Base-by-base conservation (phyloP, 2,113 vertebrate genomes). In the Gopherus flavomarginatus region DNA sequence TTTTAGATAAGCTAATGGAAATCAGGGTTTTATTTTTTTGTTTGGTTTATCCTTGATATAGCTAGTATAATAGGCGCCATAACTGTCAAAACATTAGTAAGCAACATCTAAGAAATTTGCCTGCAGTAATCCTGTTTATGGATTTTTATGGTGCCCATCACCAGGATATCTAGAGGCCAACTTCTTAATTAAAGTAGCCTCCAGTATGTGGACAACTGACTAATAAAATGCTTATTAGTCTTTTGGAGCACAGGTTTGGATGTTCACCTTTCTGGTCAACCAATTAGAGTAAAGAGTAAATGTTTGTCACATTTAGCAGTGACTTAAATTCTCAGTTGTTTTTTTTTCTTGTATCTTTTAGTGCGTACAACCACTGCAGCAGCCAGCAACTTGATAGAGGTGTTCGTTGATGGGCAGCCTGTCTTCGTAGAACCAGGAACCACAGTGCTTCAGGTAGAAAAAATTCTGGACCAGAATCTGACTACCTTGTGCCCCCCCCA, bases 371-470 rank as follows among this genome's bases (percentile, higher is more conserved):
- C 98, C 53, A 96, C 98, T 24, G 99, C 99, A 91, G 98, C 99
- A 65, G 98, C 98, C 75, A 98, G 97, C 97, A 99, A 99, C 98
- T 96, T 99, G 80, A 98, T 99, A 95, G 99, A 99, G 95, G 99
- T 99, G 54, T 99, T 99, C 97, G 98, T 99, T 91, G 99, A 99
- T 97, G 99, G 99, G 14, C 98, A 98, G 2, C 98, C 99, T 95
- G 93, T 99, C 1, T 95, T 99, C 98, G 99, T 99, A 90, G 99
- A 99, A 93, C 99, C 99, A 1, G 99, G 99, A 91, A 99, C 99
- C 78, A 99, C 99, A 27, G 99, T 99, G 50, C 98, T 99, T 89
- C 99, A 99, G 98, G 99, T 99, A 97, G 7, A 97, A 52, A 56
- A 29, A 87, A 2, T 21, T 62, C 27, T 82, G 31, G 79, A 85